Evolutionary conservation across 2,113 vertebrate species (phyloP), one percentile per base, ranked within the genome.

Genomic region (Copsychus sechellarum): DNA sequence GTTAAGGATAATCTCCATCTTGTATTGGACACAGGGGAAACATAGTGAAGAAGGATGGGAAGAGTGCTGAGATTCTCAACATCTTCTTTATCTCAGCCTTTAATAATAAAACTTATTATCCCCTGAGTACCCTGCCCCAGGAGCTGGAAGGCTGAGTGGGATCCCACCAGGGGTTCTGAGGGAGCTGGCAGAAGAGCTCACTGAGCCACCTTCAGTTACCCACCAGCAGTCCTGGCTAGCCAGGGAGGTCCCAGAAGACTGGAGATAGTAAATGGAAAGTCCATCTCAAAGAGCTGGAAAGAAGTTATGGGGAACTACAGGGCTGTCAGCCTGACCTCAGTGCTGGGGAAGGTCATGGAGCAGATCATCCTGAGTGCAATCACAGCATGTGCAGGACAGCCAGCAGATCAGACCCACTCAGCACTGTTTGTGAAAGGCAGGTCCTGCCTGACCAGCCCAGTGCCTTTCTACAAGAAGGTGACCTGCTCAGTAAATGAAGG

Each of bases 251-350:
- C 12, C 12, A 34, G 25, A 48, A 43, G 25, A 20, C 34, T 62
- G 56, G 14, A 23, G 9, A 11, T 8, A 11, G 16, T 43, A 58
- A 78, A 65, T 15, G 9, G 13, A 0, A 1, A 9, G 5, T 20
- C 14, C 16, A 26, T 8, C 28, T 45, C 7, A 6, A n/a, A 51
- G 3, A 33, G 14, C 28, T n/a, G 9, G 24, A 58, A 71, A 47
- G 43, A 43, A 64, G 20, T 21, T 45, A 21, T 10, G 14, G 9
- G 24, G 23, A 50, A 8, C 14, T 47, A 22, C 47, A 23, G 22
- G 47, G 47, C 47, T 48, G 47, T 48, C 23, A 48, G 23, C 47
- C 47, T 48, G 47, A 24, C 47, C 47, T 25, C 47, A 48, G 12
- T 48, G 47, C 47, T 48, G 47, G 47, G 47, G 47, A 48, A 48